phyloP scores from a whole-genome alignment of 2,888 invertebrate species.

The Xanthia icteritia region DNA sequence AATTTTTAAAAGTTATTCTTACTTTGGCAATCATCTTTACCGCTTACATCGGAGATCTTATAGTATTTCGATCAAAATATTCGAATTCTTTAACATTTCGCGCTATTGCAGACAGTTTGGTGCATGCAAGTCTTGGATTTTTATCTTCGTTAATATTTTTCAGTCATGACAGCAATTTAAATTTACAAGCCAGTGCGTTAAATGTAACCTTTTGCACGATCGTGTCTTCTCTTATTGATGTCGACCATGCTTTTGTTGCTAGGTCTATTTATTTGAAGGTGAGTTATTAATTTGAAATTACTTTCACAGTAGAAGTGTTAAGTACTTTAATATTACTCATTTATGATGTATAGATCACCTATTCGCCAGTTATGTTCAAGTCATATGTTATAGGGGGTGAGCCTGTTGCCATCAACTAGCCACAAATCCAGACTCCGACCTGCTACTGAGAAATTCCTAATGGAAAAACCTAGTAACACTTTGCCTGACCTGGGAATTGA shows the following conservation, averaged over 20 bases:
- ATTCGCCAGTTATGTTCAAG: background rate
- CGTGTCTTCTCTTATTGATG: conserved; percentile 81
- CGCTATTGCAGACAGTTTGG: conserved; percentile 78
- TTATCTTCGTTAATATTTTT: conserved; percentile 81
- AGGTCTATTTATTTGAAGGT: conserved; percentile 83
- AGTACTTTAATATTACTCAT: too few relatives aligned
- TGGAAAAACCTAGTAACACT: background rate
- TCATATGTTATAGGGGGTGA: too few relatives aligned
- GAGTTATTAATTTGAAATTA: conserved; percentile 38
- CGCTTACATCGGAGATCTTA: conserved; percentile 79
- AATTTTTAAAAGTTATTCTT: conserved; percentile 71
- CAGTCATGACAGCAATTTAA: conserved; percentile 71
- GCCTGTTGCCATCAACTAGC: too few relatives aligned
- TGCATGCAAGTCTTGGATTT: conserved; percentile 80
- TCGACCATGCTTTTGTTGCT: conserved; percentile 85
- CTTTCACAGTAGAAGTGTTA: background rate
- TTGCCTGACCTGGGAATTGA: background rate
- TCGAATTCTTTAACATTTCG: conserved; percentile 77
- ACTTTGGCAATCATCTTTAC: conserved; percentile 72
- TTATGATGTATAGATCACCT: background rate
- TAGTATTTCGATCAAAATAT: conserved; percentile 83
- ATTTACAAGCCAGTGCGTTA: conserved; percentile 65
- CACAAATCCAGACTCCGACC: too few relatives aligned
- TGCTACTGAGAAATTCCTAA: background rate
- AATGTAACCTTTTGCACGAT: conserved; percentile 80